These are phyloP conservation scores for Electrophaes corylata DNA, from an alignment of 2,888 invertebrate genomes.

Conservation along the genomic window DNA sequence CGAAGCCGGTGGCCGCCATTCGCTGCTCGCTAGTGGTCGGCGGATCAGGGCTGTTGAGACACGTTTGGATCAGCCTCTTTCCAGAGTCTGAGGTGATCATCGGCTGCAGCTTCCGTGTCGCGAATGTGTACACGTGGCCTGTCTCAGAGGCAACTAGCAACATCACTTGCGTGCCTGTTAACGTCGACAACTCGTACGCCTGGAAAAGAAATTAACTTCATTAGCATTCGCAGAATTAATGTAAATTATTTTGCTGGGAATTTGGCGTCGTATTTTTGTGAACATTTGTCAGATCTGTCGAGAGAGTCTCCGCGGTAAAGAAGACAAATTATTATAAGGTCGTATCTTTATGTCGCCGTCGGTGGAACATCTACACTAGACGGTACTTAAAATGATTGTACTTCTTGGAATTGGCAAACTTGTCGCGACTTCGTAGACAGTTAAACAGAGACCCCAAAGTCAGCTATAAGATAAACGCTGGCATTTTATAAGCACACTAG, in stretches of 20 bases:
- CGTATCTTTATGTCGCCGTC: conserved; percentile 17
- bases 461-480: conserved; percentile 11
- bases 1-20: conserved; percentile 99
- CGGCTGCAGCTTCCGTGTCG: conserved; percentile 98
- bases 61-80: conserved; percentile 99
- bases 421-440: conserved; percentile 7
- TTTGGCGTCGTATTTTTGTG: conserved; percentile 40
- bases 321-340: conserved; percentile 24
- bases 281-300: conserved; percentile 47
- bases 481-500: conserved; percentile 20
- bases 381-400: conserved; percentile 17
- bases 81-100: conserved; percentile 99
- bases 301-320: conserved; percentile 33
- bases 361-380: conserved; percentile 22
- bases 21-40: conserved; percentile 94
- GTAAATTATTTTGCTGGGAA: conserved; percentile 25
- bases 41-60: conserved; percentile 98
- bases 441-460: conserved; percentile 1
- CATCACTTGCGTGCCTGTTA: conserved; percentile 99
- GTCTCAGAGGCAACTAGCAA: conserved; percentile 99
- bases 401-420: conserved; percentile 24
- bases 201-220: conserved; percentile 71
- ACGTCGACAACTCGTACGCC: conserved; percentile 99
- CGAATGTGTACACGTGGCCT: conserved; percentile 99
- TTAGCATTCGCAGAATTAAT: conserved; percentile 32